Base-by-base conservation (phyloP, 2,113 vertebrate genomes). In the Percina caprodes region DNA sequence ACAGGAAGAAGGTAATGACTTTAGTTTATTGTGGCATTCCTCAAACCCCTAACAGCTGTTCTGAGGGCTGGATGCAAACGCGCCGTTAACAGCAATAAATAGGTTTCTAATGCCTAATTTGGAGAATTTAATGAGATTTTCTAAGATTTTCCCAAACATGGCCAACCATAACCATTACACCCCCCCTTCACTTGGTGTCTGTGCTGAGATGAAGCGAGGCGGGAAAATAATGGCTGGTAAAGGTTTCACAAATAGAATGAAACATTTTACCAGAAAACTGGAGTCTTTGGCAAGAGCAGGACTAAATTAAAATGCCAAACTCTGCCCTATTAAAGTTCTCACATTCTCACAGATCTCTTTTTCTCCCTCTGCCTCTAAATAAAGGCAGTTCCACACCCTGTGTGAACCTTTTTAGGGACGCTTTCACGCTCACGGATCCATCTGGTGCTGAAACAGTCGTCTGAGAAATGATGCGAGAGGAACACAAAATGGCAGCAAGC, bases 351-450 rank as follows among this genome's bases (percentile, higher is more conserved):
- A 78, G 80, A 84, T 63, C 71, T 69, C 83, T 69, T 75, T 68
- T 78, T 21, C 62, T 51, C 30, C 42, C 46, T 48, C 69, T 13
- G 7, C 49, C 58, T 79, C 67, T 71, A 85, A 87, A 89, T 77
- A 76, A 84, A 91, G 84, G 83, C 80, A 58, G 52, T 82, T 85
- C 58, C 82, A 86, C 69, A 77, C 79, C 77, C 78, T 46, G 74
- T 70, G 75, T 70, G 83, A 80, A 75, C 83, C 82, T 77, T 79
- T 82, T 83, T 80, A 75, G 63, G 67, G 79, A 77, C 35, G 49
- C 76, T 86, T 89, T 90, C 83, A 82, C 79, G 77, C 78, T 79
- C 70, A 68, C 80, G 79, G 70, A 88, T 92, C 86, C 89, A 67
- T 77, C 65, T 84, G 74, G 8, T 61, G 74, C 73, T 65, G 62